Percentiles rank a stretch among this genome's conserved stretches.
Evolutionary conservation across 2,888 invertebrate species (phyloP).

Genomic region (Athalia rosae): DNA sequence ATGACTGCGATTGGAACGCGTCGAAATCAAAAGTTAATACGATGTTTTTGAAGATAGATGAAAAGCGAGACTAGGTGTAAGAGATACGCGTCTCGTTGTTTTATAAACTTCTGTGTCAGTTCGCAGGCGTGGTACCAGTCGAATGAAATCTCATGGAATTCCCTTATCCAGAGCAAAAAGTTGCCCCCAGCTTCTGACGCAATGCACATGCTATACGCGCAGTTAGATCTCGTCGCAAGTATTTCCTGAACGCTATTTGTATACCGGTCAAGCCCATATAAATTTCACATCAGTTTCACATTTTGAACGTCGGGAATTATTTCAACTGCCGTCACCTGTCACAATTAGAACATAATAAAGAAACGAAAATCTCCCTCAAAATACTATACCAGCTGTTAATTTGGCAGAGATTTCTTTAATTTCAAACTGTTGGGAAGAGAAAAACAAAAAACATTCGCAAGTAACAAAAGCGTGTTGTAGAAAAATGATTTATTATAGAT

Average conservation of each 20-base stretch:
- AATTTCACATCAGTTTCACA: conserved; percentile 33
- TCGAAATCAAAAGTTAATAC: conserved; percentile 1
- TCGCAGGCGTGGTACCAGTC: conserved; percentile 55
- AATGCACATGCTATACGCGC: conserved; percentile 17
- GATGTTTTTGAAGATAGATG: conserved; percentile 20
- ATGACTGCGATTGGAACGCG: conserved; percentile 9
- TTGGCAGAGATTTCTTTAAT: conserved; percentile 13
- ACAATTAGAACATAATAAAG: not conserved
- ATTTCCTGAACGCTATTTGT: conserved; percentile 43
- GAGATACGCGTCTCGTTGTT: conserved; percentile 58
- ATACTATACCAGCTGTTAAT: not conserved
- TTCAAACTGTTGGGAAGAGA: not conserved
- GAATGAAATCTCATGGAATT: conserved; percentile 63
- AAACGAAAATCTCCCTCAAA: not conserved
- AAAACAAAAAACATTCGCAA: not conserved
- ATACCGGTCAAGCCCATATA: conserved; percentile 41
- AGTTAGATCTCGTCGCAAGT: not conserved
- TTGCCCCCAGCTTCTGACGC: conserved; percentile 52
- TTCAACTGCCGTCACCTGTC: not conserved
- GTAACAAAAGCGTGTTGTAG: not conserved
- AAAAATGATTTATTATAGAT: conserved; percentile 36
- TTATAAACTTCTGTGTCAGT: conserved; percentile 70
- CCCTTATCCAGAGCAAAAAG: conserved; percentile 71
- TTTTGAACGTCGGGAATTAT: not conserved
- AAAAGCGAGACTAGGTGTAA: conserved; percentile 62